A percentile compares a stretch with the other conserved stretches of the same genome.
phyloP scores from a whole-genome alignment of 1,140 invertebrate genomes.

The Triops longicaudatus region DNA sequence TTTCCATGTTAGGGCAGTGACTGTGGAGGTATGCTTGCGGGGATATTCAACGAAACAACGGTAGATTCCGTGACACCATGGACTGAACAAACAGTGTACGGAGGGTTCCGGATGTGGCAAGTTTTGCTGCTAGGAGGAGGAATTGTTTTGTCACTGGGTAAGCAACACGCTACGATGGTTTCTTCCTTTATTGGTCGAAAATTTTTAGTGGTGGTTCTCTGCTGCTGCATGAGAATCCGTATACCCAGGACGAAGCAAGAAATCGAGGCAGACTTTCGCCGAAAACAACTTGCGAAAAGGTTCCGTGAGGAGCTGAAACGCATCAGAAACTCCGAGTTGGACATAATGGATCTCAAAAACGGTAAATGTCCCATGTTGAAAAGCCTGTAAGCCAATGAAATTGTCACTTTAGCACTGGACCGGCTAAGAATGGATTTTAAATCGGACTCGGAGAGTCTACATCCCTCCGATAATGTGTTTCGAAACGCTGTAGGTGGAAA shows the following conservation, averaged over 20 bases:
- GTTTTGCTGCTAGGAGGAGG: conserved; percentile 37
- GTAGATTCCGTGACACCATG: conserved; percentile 31
- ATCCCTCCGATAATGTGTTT: conserved; percentile 24
- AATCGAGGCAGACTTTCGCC: conserved; percentile 79
- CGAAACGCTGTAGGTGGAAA: conserved; percentile 17
- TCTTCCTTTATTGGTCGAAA: conserved; percentile 35
- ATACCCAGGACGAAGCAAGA: conserved; percentile 86
- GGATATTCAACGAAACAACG: background rate
- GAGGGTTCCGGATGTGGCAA: conserved; percentile 41
- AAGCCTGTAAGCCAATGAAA: conserved; percentile 24
- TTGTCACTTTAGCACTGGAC: conserved; percentile 41
- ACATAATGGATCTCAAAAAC: conserved; percentile 54
- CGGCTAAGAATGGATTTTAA: conserved; percentile 43
- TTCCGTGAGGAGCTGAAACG: conserved; percentile 68
- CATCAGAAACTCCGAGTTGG: conserved; percentile 73
- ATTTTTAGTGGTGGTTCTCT: conserved; percentile 58
- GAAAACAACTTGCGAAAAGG: conserved; percentile 68
- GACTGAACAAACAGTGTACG: conserved; percentile 38
- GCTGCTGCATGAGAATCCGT: conserved; percentile 75
- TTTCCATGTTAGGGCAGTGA: background rate
- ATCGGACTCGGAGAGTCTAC: conserved; percentile 38
- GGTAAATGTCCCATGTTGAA: conserved; percentile 45
- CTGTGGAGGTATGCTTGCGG: background rate
- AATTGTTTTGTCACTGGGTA: conserved; percentile 29
- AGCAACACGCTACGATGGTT: background rate